These are phyloP conservation scores for Harpegnathos saltator DNA, from an alignment of 1,140 invertebrate genomes.

Conservation along the genomic window DNA sequence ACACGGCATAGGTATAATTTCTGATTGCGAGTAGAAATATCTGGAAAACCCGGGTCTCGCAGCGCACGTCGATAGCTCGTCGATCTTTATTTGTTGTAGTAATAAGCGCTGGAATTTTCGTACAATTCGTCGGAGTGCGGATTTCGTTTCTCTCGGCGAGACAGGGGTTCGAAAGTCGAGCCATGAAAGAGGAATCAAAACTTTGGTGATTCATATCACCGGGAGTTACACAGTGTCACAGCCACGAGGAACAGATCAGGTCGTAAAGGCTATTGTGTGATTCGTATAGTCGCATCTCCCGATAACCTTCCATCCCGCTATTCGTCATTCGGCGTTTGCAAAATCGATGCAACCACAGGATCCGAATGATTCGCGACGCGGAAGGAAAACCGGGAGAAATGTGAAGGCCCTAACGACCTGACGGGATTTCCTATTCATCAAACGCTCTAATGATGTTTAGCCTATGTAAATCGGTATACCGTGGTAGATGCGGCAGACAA, in stretches of 20 bases:
- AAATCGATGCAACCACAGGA: slow-evolving; percentile 29
- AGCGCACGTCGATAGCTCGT: neutral
- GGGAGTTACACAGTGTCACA: slow-evolving; percentile 35
- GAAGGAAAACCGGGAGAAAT: neutral
- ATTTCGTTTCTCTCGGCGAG: neutral
- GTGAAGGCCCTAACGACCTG: slow-evolving; percentile 36
- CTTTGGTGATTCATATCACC: slow-evolving; percentile 34
- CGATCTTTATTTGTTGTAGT: neutral
- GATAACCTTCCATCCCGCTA: slow-evolving; percentile 8
- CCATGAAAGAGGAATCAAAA: slow-evolving; percentile 47
- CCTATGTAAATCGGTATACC: slow-evolving; percentile 44
- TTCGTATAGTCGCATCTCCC: slow-evolving; percentile 34
- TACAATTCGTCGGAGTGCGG: slow-evolving; percentile 26
- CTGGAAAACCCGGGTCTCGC: neutral
- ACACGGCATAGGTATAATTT: neutral
- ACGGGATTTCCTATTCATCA: slow-evolving; percentile 50
- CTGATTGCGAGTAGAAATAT: neutral
- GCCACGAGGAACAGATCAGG: slow-evolving; percentile 28
- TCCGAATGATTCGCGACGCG: neutral
- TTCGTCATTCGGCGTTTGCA: neutral
- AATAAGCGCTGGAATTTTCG: slow-evolving; percentile 5
- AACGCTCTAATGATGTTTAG: slow-evolving; percentile 50
- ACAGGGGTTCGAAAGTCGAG: neutral
- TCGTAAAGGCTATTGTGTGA: slow-evolving; percentile 36
- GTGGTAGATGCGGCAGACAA: slow-evolving; percentile 34